phyloP scores from a whole-genome alignment of 2,113 vertebrate genomes.

The Mionectes macconnelli region DNA sequence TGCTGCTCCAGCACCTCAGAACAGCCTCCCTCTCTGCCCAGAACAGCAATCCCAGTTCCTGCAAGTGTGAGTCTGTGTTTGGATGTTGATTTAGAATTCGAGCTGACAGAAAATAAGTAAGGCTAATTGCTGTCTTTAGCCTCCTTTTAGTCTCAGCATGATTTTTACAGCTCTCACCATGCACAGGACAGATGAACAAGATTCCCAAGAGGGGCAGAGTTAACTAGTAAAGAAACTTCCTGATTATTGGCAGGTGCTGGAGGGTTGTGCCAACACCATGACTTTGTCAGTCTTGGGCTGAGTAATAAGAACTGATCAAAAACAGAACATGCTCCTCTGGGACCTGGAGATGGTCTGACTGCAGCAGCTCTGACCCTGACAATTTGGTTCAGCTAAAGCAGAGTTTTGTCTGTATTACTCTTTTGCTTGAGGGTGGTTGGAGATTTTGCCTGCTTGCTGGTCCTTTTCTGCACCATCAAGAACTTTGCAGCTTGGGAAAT shows the following conservation, averaged over 20 bases:
- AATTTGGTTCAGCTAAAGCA: background rate
- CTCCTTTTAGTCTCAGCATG: background rate
- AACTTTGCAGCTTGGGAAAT: background rate
- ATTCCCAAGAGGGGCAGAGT: background rate
- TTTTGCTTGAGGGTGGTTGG: background rate
- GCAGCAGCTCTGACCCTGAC: background rate
- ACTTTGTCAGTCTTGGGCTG: background rate
- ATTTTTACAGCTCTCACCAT: constrained; percentile 4
- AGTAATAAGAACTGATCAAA: background rate
- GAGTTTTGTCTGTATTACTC: background rate
- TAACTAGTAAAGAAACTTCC: background rate
- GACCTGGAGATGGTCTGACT: background rate
- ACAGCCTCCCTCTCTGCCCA: background rate
- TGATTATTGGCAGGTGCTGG: constrained; percentile 24
- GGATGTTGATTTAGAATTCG: background rate
- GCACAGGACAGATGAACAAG: background rate
- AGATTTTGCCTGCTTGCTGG: background rate
- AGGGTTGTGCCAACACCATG: background rate
- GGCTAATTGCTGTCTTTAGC: background rate
- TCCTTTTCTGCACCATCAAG: background rate
- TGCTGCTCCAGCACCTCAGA: background rate
- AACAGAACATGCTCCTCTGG: background rate
- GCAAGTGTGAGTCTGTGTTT: background rate
- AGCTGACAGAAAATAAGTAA: background rate
- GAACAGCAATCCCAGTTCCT: background rate